Percentiles rank a stretch among this genome's conserved stretches.
These are phyloP conservation scores for Lasioglossum morio DNA, from an alignment of 2,888 invertebrate species.

Conservation along the genomic window DNA sequence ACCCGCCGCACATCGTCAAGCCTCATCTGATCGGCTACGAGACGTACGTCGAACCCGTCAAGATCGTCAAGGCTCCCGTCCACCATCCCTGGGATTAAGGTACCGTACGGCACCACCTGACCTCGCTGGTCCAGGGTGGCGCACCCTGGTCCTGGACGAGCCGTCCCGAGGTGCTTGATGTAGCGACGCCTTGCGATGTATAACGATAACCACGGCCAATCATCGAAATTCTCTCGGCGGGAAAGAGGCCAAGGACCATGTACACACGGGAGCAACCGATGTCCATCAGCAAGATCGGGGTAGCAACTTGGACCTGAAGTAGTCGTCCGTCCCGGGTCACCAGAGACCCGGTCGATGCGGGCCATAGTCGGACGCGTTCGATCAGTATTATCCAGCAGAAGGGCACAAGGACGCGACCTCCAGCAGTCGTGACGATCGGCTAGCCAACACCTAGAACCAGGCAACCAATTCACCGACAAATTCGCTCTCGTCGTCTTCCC, in stretches of 20 bases:
- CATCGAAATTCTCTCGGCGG: slow-evolving; percentile 53
- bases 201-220: slow-evolving; percentile 53
- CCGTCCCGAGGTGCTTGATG: slow-evolving; percentile 48
- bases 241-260: slow-evolving; percentile 37
- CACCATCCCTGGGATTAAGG: slow-evolving; percentile 79
- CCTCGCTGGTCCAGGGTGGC: slow-evolving; percentile 74
- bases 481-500: not conserved
- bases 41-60: slow-evolving; percentile 85
- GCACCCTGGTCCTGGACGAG: slow-evolving; percentile 55
- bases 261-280: slow-evolving; percentile 36
- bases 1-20: slow-evolving; percentile 83
- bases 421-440: slow-evolving; percentile 35
- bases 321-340: not conserved
- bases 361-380: not conserved
- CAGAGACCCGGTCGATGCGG: not conserved
- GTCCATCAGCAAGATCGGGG: not conserved
- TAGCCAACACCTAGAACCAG: slow-evolving; percentile 69
- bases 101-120: slow-evolving; percentile 52
- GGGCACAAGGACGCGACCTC: slow-evolving; percentile 19
- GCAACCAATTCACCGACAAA: slow-evolving; percentile 72
- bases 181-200: slow-evolving; percentile 47
- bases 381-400: slow-evolving; percentile 53
- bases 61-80: slow-evolving; percentile 86
- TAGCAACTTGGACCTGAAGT: not conserved
- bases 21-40: slow-evolving; percentile 86